Evolutionary conservation across 2,113 vertebrate genomes (phyloP), one percentile per base, ranked within the genome.

Genomic region (Pelusios castaneus): DNA sequence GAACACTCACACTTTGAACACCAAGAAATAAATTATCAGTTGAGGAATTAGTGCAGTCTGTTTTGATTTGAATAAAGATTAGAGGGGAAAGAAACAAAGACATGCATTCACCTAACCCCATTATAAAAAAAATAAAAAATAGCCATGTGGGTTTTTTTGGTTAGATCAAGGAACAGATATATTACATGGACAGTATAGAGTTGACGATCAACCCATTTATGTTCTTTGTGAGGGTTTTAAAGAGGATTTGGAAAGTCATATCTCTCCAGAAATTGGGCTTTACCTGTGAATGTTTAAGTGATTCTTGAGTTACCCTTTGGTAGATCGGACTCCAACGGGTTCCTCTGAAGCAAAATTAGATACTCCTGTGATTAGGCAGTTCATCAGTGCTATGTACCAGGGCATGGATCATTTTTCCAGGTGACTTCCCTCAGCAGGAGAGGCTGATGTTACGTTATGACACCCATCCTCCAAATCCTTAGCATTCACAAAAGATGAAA

Each of bases 31-130:
- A 97, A 97, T 97, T 91, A 97, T 97, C 92, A 96, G 97, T 96
- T 87, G 90, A 96, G 89, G 95, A 92, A 98, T 97, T 98, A 97
- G 91, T 94, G 91, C 58, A 1, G 1, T 96, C 94, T 97, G 85
- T 95, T 98, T 98, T 97, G 97, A 98, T 98, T 98, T 97, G 98
- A 98, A 97, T 98, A 97, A 98, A 96, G 98, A 95, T 97, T 98
- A 97, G 92, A 94, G 89, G 90, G 89, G 86, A 96, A 97, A 96
- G 97, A 96, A 95, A 96, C 96, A 96, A 98, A 98, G 87, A 88
- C 90, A 91, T 76, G 96, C 94, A 95, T 95, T 81, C 85, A 90
- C 95, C 87, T 90, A 97, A 91, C 73, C 38, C 49, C 84, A 94
- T 17, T 93, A 95, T 87, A 97, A 96, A 63, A 70, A 97, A 92